Conservation (phyloP, 1,140 invertebrate genomes). For the Prorops nasuta region DNA sequence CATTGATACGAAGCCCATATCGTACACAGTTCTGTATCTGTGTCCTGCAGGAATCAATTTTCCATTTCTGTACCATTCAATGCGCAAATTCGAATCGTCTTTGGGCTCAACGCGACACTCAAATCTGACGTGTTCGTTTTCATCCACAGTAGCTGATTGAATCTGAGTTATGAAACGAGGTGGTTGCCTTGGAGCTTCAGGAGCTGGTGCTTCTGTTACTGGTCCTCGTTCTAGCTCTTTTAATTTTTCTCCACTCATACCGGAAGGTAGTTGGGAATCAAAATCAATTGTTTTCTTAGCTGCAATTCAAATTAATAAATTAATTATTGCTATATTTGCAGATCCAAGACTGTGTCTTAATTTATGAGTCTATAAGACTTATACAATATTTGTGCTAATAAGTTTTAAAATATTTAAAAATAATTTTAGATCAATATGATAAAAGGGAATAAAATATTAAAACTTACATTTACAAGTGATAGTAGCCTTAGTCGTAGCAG, state of each 20-base stretch:
- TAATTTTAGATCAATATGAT: no score
- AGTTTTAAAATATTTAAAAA: no score
- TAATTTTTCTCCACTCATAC: constrained; percentile 89
- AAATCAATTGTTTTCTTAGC: constrained; percentile 86
- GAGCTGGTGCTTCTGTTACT: constrained; percentile 64
- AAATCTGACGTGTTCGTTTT: constrained; percentile 90
- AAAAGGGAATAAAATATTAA: no score
- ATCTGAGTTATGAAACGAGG: constrained; percentile 87
- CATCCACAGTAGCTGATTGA: constrained; percentile 75
- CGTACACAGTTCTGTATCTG: constrained; percentile 87
- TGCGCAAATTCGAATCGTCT: constrained; percentile 86
- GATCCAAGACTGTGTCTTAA: no score
- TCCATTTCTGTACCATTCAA: constrained; percentile 93
- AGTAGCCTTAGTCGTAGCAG: constrained; percentile 78
- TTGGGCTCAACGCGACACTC: constrained; percentile 94
- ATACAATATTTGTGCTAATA: no score
- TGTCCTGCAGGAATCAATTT: constrained; percentile 85
- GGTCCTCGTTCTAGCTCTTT: constrained; percentile 89
- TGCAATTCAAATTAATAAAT: constrained; percentile 23
- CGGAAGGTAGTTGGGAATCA: constrained; percentile 88
- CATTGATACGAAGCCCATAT: constrained; percentile 93
- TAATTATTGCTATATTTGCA: not conserved
- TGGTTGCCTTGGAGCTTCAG: constrained; percentile 69
- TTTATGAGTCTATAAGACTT: no score
- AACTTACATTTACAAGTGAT: constrained; percentile 70